phyloP scores from a whole-genome alignment of 2,797 vertebrate genomes.

The Austrolebias charrua region DNA sequence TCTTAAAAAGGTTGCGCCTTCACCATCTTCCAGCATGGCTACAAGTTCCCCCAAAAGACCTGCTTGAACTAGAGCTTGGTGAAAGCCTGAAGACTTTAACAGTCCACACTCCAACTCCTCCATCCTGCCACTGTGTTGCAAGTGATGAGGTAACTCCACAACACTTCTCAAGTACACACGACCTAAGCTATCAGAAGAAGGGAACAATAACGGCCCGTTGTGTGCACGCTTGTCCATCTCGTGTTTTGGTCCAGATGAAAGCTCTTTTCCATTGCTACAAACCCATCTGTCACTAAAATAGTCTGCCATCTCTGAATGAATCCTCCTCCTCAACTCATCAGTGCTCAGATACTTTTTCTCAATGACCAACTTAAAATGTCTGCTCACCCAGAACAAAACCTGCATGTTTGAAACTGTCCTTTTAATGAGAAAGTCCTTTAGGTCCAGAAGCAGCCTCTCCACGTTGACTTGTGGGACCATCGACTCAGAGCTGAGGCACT shows the following conservation, averaged over 20 bases:
- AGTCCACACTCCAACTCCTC: slow-evolving; percentile 58
- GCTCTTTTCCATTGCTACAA: slow-evolving; percentile 54
- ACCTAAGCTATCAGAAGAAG: slow-evolving; percentile 11
- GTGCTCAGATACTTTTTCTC: slow-evolving; percentile 67
- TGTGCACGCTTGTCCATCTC: slow-evolving; percentile 54
- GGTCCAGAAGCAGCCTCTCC: slow-evolving; percentile 76
- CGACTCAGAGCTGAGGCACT: slow-evolving; percentile 23
- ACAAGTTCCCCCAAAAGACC: slow-evolving; percentile 68
- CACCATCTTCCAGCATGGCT: slow-evolving; percentile 60
- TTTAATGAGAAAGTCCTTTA: slow-evolving; percentile 71
- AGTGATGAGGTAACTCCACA: slow-evolving; percentile 77
- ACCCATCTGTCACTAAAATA: slow-evolving; percentile 75
- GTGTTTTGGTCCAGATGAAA: slow-evolving; percentile 11
- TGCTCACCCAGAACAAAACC: slow-evolving; percentile 78
- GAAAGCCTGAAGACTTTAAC: slow-evolving; percentile 72
- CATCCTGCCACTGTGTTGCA: slow-evolving; percentile 68
- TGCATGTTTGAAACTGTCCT: slow-evolving; percentile 54
- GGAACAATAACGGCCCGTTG: slow-evolving; percentile 73
- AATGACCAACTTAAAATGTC: slow-evolving; percentile 78
- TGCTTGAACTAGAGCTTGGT: slow-evolving; percentile 74
- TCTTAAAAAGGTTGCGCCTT: slow-evolving; percentile 45
- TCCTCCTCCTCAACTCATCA: slow-evolving; percentile 34
- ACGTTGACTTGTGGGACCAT: slow-evolving; percentile 71
- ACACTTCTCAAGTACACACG: slow-evolving; percentile 72
- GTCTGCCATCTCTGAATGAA: slow-evolving; percentile 72